These are phyloP conservation scores for Anas bahamensis DNA, from an alignment of 2,797 vertebrate species.

Conservation along the genomic window DNA sequence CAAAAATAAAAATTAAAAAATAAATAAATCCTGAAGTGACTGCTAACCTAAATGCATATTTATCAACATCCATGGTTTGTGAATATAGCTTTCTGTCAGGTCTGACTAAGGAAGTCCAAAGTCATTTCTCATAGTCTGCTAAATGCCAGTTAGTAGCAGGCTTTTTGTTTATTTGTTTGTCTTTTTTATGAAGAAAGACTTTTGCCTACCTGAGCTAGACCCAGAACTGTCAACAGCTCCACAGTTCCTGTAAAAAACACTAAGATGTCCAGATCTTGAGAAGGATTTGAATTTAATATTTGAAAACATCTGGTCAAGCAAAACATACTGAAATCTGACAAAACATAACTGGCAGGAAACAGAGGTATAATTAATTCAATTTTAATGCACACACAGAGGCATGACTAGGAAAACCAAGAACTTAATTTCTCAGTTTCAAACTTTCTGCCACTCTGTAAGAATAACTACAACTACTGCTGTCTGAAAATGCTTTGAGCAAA, in stretches of 20 bases:
- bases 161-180: slow-evolving; percentile 1
- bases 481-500: slow-evolving; percentile 69
- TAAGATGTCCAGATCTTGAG: slow-evolving; percentile 12
- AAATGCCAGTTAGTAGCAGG: slow-evolving; percentile 16
- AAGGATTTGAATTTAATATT: slow-evolving; percentile 53
- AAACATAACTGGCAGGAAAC: slow-evolving; percentile 31
- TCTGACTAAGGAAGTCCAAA: neutral
- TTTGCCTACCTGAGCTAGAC: slow-evolving; percentile 12
- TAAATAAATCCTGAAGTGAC: neutral
- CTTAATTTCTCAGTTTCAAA: slow-evolving; percentile 63
- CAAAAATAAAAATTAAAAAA: neutral
- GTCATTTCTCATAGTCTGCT: slow-evolving; percentile 37
- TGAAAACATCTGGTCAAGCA: slow-evolving; percentile 64
- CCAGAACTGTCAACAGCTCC: slow-evolving; percentile 27
- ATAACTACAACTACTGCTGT: slow-evolving; percentile 53
- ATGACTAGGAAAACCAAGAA: slow-evolving; percentile 31
- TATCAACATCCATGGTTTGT: neutral
- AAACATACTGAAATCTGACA: slow-evolving; percentile 19
- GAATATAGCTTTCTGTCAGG: neutral
- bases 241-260: slow-evolving; percentile 17
- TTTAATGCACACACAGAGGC: slow-evolving; percentile 30
- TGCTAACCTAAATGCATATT: neutral
- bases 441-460: slow-evolving; percentile 66
- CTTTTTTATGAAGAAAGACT: neutral
- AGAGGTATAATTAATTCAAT: slow-evolving; percentile 57